phyloP scores from a whole-genome alignment of 2,797 vertebrate species.

The Petrocephalus schoutedeni region DNA sequence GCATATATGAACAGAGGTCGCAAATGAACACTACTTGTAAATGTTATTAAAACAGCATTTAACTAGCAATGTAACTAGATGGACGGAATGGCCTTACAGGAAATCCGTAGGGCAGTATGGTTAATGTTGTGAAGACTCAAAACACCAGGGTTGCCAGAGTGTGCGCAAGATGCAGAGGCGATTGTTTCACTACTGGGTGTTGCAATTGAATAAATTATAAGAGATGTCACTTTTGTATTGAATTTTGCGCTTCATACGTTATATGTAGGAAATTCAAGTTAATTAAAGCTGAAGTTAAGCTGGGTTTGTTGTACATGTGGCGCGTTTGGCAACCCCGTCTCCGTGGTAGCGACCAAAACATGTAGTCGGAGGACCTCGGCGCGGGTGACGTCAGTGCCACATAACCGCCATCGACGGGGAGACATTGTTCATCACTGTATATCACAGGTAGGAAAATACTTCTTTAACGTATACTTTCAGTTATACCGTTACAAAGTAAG shows the following conservation, averaged over 20 bases:
- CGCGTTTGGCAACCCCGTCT: constrained; percentile 28
- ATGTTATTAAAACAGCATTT: not conserved
- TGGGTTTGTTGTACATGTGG: not conserved
- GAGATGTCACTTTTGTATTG: not conserved
- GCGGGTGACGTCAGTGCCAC: not conserved
- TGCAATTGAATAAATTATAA: not conserved
- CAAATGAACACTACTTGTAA: not conserved
- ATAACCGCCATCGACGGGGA: not conserved
- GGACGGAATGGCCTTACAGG: not conserved
- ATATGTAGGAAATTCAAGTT: not conserved
- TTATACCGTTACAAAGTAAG: not conserved
- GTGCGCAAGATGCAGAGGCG: too few relatives aligned
- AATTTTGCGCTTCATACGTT: not conserved
- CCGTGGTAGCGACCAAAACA: constrained; percentile 45
- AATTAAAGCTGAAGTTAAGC: not conserved
- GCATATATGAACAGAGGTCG: not conserved
- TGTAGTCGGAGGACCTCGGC: not conserved
- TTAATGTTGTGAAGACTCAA: not conserved
- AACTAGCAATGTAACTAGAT: not conserved
- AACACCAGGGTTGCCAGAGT: not conserved
- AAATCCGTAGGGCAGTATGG: not conserved
- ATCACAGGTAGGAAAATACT: constrained; percentile 1
- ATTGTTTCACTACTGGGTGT: not conserved
- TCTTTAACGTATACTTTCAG: not conserved
- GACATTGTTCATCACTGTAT: not conserved